Base-by-base conservation (phyloP, 2,888 invertebrate species). In the Rotaria macrura region DNA sequence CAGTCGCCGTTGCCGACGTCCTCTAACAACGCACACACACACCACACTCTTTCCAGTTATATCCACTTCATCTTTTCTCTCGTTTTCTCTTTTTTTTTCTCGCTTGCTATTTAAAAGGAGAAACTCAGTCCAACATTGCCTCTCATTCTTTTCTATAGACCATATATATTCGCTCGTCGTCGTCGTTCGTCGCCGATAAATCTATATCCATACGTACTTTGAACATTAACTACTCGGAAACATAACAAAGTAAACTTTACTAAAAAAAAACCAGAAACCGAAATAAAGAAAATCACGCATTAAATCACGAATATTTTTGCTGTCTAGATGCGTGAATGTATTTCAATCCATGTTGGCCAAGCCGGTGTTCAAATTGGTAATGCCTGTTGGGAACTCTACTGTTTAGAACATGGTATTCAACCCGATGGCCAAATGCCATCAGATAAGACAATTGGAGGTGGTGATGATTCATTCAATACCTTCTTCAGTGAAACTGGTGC, bases 401-500 rank as follows among this genome's bases (percentile, higher is more conserved):
- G 92, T 88, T 89, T 92, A 88, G 92, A 92, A 88, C 92, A 92
- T 89, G 92, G 92, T 85, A 92, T 92, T 88, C 91, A 86, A 74
- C 86, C 86, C 25, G 86, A 86, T 74, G 86, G 86, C 85, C 85
- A 85, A 72, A 86, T 86, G 86, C 85, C 85, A 83, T 85, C 85
- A 79, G 86, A 86, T 17, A 85, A 85, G 83, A 86, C 85, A 34
- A 86, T 85, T 83, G 86, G 86, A 79, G 86, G 86, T 12, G 91
- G 95, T 87, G 96, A 97, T 92, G 94, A 89, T 92, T 95, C 95
- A 87, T 97, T 96, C 93, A 96, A 96, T 89, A 97, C 92, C 49
- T 92, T 92, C 89, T 92, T 92, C 90, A 91, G 91, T 87, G 96
- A 97, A 92, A 97, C 96, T 87, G 95, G 95, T 86, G 94, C 95